A percentile compares a stretch with the other conserved stretches of the same genome.
These are phyloP conservation scores for Cettia cetti DNA, from an alignment of 2,113 vertebrate species.

Conservation along the genomic window DNA sequence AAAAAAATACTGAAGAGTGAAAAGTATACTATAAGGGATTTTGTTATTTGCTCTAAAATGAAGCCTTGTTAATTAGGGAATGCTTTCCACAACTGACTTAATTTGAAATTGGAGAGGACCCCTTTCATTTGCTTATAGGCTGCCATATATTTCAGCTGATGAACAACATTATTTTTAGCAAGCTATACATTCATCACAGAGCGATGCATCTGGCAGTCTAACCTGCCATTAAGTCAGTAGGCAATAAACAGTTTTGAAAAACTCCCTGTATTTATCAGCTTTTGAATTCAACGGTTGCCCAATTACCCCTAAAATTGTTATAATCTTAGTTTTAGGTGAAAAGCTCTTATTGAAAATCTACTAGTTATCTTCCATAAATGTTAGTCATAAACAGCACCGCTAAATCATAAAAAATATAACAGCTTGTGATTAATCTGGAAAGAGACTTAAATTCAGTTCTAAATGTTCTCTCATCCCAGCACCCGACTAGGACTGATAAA, in stretches of 20 bases:
- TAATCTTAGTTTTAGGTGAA: conserved; percentile 43
- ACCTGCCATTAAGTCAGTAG: conserved; percentile 32
- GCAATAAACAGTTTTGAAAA: not conserved
- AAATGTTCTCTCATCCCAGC: conserved; percentile 25
- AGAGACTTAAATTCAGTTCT: conserved; percentile 6
- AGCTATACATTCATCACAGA: not conserved
- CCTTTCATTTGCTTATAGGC: not conserved
- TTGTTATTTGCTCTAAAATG: not conserved
- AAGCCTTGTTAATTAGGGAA: not conserved
- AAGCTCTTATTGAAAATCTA: conserved; percentile 24
- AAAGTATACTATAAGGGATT: not conserved
- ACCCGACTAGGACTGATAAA: not conserved
- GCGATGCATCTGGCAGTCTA: conserved; percentile 8
- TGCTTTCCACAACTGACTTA: not conserved
- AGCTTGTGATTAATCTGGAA: conserved; percentile 40
- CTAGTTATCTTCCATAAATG: conserved; percentile 26
- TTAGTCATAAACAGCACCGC: conserved; percentile 34
- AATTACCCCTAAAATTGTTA: conserved; percentile 47
- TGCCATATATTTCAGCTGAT: not conserved
- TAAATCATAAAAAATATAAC: conserved; percentile 49
- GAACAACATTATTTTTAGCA: not conserved
- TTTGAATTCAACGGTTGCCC: not conserved
- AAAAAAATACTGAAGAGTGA: not conserved
- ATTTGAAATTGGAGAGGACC: not conserved
- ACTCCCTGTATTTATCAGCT: conserved; percentile 15